Evolutionary conservation across 2,797 vertebrate genomes (phyloP), one percentile per base, ranked within the genome.

Genomic region (Etheostoma nigrum): DNA sequence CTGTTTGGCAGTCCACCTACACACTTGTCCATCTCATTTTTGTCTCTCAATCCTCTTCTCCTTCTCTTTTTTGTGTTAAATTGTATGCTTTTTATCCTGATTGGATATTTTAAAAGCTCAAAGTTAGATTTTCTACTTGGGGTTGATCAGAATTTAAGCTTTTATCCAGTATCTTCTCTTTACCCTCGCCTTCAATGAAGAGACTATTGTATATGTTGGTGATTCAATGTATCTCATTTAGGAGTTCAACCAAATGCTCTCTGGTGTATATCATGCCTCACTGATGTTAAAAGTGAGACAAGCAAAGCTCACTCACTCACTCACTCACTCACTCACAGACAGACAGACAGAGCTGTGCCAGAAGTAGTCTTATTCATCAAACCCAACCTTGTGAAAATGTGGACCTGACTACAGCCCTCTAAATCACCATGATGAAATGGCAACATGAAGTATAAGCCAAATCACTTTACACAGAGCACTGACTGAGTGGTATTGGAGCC

Each of bases 351-450:
- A 68, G 74, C 74, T 4, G 59, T 40, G 82, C 84, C 86, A 86
- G 78, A 87, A 33, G n/a, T 76, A 40, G 72, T 76, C 84, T 75
- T 83, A 89, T 88, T 86, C 83, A 90, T 92, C 89, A 88, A 72
- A 83, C 59, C 73, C 70, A 86, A 82, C 84, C 84, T 84, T 78
- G 82, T 88, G 81, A 86, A 85, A 88, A 85, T 72, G 81, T 73
- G 78, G 77, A 81, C 69, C 81, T 73, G 80, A 83, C 74, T 72
- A 54, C 16, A 80, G 72, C 72, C 61, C 68, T 85, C 42, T 90
- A 88, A 91, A 90, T 93, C 87, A 91, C 53, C 2, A 12, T 62
- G 51, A 86, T 81, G 76, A 86, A 86, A 83, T 67, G 72, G 81
- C 52, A 76, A 72, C 8, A 33, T 53, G 42, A 67, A 66, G 73